Evolutionary conservation across 2,888 invertebrate genomes (phyloP).

Genomic region (Malacosoma neustria): DNA sequence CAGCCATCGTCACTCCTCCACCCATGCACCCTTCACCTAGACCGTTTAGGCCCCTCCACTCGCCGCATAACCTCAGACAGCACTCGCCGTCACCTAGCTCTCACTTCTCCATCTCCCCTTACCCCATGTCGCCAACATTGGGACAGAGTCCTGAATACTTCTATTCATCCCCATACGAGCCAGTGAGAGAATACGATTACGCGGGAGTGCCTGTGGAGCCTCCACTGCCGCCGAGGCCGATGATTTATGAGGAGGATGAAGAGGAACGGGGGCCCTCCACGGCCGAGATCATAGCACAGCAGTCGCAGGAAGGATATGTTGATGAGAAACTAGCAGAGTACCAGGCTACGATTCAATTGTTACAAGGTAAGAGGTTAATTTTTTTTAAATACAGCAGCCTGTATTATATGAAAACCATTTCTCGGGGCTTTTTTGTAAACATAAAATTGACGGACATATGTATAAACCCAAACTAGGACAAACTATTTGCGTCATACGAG

Average conservation of each 20-base stretch:
- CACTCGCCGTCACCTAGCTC: constrained; percentile 66
- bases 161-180: constrained; percentile 74
- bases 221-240: constrained; percentile 80
- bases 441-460: too few species aligned
- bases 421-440: too few species aligned
- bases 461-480: too few species aligned
- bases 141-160: constrained; percentile 77
- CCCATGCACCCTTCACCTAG: constrained; percentile 74
- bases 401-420: too few species aligned
- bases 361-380: constrained; percentile 86
- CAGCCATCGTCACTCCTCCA: constrained; percentile 70
- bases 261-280: constrained; percentile 89
- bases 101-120: constrained; percentile 67
- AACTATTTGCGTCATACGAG: too few species aligned
- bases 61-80: constrained; percentile 54
- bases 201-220: constrained; percentile 87
- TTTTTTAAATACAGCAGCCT: too few species aligned
- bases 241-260: constrained; percentile 77
- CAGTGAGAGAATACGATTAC: constrained; percentile 79
- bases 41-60: constrained; percentile 65
- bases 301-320: constrained; percentile 95
- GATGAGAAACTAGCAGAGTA: constrained; percentile 96
- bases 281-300: constrained; percentile 93
- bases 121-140: constrained; percentile 72
- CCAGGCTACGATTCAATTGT: constrained; percentile 91